A percentile compares a stretch with the other conserved stretches of the same genome.
Conservation (phyloP, 64 coral and sea anemone genomes). For the Platygyra sinensis region DNA sequence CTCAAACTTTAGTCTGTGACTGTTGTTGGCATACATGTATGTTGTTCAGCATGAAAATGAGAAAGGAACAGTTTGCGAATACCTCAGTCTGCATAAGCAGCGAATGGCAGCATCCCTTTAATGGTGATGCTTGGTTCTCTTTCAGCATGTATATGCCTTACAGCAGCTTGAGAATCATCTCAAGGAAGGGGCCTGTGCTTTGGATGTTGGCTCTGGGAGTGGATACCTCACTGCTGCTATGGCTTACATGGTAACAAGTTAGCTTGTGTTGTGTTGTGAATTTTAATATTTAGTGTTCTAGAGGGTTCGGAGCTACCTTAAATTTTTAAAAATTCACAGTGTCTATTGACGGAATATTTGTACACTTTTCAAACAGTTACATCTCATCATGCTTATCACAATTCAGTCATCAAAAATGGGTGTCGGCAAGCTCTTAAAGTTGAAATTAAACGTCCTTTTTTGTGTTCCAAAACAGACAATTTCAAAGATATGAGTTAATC, state of each 20-base stretch:
- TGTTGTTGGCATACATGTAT: no score
- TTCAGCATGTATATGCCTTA: constrained; percentile 83
- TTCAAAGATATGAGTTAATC: no score
- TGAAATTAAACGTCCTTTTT: no score
- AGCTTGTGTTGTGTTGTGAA: not conserved
- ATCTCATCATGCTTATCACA: not conserved
- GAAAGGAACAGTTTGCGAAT: no score
- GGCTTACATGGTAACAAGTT: constrained; percentile 82
- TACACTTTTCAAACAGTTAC: not conserved
- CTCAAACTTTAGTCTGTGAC: no score
- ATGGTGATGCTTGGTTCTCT: not conserved
- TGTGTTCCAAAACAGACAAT: no score
- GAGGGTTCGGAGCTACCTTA: no score
- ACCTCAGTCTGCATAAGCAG: not conserved
- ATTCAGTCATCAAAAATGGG: no score
- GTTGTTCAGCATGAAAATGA: no score
- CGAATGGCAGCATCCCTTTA: not conserved
- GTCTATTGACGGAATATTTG: not conserved
- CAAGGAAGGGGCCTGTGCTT: constrained; percentile 72
- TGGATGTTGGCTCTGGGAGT: constrained; percentile 93
- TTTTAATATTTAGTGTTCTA: not conserved
- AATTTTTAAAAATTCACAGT: no score
- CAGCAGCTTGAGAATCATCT: constrained; percentile 81
- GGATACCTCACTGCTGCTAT: constrained; percentile 93
- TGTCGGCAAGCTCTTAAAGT: no score